Conservation (phyloP, 2,888 invertebrate genomes). For the Melieria picta region DNA sequence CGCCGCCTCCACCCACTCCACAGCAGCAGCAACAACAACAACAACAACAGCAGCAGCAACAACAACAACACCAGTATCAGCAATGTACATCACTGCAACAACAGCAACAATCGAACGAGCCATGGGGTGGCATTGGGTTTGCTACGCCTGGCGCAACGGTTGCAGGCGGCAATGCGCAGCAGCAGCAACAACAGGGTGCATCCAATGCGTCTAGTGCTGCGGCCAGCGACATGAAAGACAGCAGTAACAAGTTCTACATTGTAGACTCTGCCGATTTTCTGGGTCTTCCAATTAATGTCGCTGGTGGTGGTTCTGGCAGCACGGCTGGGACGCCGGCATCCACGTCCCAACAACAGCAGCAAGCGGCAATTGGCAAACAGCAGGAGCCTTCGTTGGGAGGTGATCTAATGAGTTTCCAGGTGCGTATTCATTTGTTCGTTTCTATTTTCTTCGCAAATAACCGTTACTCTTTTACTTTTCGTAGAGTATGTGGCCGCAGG, state of each 20-base stretch:
- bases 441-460: not conserved
- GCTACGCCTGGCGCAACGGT: constrained; percentile 34
- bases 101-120: constrained; percentile 50
- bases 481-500: constrained; percentile 63
- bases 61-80: constrained; percentile 47
- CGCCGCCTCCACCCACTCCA: constrained; percentile 43
- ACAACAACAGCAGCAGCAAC: constrained; percentile 48
- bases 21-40: constrained; percentile 49
- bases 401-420: constrained; percentile 63
- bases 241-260: constrained; percentile 62
- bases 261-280: constrained; percentile 65
- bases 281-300: constrained; percentile 64
- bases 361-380: constrained; percentile 44
- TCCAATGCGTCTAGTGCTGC: constrained; percentile 39
- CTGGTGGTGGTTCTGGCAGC: constrained; percentile 41
- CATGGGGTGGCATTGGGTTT: constrained; percentile 52
- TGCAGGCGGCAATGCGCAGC: constrained; percentile 44
- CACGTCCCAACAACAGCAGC: constrained; percentile 40
- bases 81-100: constrained; percentile 47
- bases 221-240: constrained; percentile 56
- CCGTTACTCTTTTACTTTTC: constrained; percentile 19
- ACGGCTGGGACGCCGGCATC: constrained; percentile 41
- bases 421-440: constrained; percentile 34
- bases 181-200: constrained; percentile 45
- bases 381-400: constrained; percentile 55